These are phyloP conservation scores for Ornithoptera priamus DNA, from an alignment of 2,888 invertebrate species.

Conservation along the genomic window DNA sequence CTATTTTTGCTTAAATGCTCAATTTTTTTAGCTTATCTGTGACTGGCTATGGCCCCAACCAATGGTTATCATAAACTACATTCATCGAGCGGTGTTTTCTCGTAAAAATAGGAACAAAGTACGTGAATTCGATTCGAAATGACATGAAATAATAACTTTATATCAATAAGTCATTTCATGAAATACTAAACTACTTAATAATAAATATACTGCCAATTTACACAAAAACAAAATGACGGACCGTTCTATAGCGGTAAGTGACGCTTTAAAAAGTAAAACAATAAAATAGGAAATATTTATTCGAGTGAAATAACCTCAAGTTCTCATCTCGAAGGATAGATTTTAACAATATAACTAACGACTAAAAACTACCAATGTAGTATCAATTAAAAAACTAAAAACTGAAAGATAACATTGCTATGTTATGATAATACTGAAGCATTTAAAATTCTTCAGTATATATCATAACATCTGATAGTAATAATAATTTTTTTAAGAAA, in stretches of 20 bases:
- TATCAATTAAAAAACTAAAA: not conserved
- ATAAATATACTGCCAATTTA: constrained; percentile 2
- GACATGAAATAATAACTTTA: constrained; percentile 28
- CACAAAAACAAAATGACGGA: constrained; percentile 51
- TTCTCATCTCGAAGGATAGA: constrained; percentile 27
- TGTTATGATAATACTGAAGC: no score
- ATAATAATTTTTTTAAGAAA: no score
- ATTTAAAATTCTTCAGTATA: no score
- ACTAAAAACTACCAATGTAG: not conserved
- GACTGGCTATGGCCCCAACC: constrained; percentile 48
- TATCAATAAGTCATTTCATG: constrained; percentile 27
- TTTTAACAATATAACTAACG: constrained; percentile 2
- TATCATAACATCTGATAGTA: no score
- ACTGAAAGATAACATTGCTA: no score
- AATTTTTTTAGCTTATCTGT: not conserved
- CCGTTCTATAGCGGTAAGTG: constrained; percentile 66
- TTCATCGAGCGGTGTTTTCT: constrained; percentile 49
- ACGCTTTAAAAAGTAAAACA: constrained; percentile 32
- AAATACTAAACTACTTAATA: constrained; percentile 4
- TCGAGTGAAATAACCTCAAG: constrained; percentile 30
- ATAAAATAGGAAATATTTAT: constrained; percentile 40
- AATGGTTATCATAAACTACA: constrained; percentile 56
- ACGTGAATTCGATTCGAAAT: constrained; percentile 43
- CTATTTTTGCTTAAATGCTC: no score
- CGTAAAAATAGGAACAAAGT: constrained; percentile 31